Base-by-base conservation (phyloP, 2,797 vertebrate species). In the Galagoides demidoff region DNA sequence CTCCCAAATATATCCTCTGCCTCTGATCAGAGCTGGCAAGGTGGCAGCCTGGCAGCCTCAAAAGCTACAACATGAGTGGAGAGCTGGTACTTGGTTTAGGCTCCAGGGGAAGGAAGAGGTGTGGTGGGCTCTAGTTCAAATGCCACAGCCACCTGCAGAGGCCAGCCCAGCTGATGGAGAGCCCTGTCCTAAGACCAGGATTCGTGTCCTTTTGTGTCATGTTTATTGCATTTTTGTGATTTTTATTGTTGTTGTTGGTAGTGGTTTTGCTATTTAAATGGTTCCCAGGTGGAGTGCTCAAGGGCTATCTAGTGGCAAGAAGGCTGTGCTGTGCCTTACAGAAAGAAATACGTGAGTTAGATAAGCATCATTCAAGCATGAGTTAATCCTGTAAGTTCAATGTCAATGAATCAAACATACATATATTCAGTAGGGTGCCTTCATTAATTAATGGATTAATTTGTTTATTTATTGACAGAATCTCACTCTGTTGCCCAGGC, bases 331-430 rank as follows among this genome's bases (percentile, higher is more conserved):
- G 1, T 61, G 25, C 34, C 66, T 37, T 11, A 0, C 8, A 20
- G 85, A 55, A 49, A 49, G 12, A 85, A 29, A 29, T 2, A 0
- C 0, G 0, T 19, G 7, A 9, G 5, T 57, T 27, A 5, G 17
- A 9, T 39, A 9, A 45, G 45, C 85, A 23, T 86, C 3, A 1
- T 29, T 71, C 16, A 11, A 79, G 64, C 31, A 0, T 1, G 49
- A 17, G 39, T n/a, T 22, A 0, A 0, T 0, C 23, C 34, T 11
- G 0, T 31, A 59, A 52, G 59, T n/a, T 52, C 68, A 16, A 0
- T 45, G 25, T 20, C 52, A 17, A 19, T 43, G 78, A 92, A 10
- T 73, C 57, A 8, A 22, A 7, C 10, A 1, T 23, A 10, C 13
- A 1, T 59, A 52, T 43, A 49, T 49, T 49, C 13, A 49, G 49